phyloP scores from a whole-genome alignment of 2,113 vertebrate genomes.

The Paramormyrops kingsleyae region DNA sequence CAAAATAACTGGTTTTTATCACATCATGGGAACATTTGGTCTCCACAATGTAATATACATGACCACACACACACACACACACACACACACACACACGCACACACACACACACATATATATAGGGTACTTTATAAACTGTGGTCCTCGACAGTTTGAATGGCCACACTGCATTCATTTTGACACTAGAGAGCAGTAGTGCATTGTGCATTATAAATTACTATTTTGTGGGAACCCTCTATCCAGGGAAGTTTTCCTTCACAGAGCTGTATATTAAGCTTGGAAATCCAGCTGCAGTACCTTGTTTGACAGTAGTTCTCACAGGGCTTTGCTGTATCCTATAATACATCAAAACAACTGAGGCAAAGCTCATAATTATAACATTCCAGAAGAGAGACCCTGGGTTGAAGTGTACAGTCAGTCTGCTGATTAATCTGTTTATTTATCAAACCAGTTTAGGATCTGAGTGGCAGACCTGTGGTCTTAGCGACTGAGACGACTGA shows the following conservation, averaged over 20 bases:
- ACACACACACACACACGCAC: neutral
- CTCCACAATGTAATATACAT: too few species aligned
- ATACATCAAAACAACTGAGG: neutral
- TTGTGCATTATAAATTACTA: neutral
- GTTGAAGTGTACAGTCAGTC: neutral
- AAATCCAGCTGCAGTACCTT: neutral
- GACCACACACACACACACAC: neutral
- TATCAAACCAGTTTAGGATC: neutral
- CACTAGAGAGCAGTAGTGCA: constrained; percentile 48
- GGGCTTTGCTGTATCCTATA: neutral
- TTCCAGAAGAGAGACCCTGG: neutral
- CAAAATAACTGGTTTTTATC: too few species aligned
- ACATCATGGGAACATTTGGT: too few species aligned
- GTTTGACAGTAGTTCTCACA: neutral
- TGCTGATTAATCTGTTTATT: neutral
- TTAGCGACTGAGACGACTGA: neutral
- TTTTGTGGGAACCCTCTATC: neutral
- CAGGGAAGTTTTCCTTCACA: neutral
- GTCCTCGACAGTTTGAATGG: neutral
- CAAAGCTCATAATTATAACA: neutral
- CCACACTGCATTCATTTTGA: constrained; percentile 6
- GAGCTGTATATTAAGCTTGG: neutral
- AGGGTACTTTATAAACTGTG: neutral
- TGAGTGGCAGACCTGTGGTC: neutral
- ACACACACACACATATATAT: neutral